Percentiles rank a stretch among this genome's conserved stretches.
Evolutionary conservation across 2,797 vertebrate genomes (phyloP).

Genomic region (Rhynchonycteris naso): DNA sequence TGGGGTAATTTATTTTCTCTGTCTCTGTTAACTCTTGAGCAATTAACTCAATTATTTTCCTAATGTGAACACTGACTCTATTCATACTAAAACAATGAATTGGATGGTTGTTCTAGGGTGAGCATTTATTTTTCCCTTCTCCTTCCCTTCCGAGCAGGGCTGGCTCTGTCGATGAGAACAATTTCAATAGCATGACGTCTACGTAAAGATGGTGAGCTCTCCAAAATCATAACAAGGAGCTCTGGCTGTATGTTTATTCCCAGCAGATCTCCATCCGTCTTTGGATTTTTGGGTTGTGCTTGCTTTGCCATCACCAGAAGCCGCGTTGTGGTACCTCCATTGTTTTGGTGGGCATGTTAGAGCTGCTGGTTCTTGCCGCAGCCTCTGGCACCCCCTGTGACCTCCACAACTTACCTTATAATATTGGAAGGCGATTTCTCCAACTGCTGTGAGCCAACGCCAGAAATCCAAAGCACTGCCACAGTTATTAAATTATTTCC

Average conservation of each 20-base stretch:
- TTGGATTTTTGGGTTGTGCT: slow-evolving; percentile 65
- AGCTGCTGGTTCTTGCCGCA: slow-evolving; percentile 68
- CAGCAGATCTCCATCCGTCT: slow-evolving; percentile 46
- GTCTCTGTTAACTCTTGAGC: slow-evolving; percentile 62
- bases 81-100: slow-evolving; percentile 60
- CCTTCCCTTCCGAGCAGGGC: background rate
- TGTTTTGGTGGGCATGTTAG: slow-evolving; percentile 71
- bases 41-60: slow-evolving; percentile 68
- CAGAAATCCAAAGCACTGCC: slow-evolving; percentile 75
- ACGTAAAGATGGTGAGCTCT: slow-evolving; percentile 9
- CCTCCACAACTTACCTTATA: slow-evolving; percentile 76
- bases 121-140: background rate
- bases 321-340: slow-evolving; percentile 56
- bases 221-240: slow-evolving; percentile 22
- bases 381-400: slow-evolving; percentile 30
- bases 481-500: slow-evolving; percentile 81
- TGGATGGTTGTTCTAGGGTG: slow-evolving; percentile 15
- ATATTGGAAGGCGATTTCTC: slow-evolving; percentile 82
- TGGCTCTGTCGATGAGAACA: slow-evolving; percentile 1
- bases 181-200: background rate
- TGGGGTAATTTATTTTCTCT: slow-evolving; percentile 67
- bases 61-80: slow-evolving; percentile 64
- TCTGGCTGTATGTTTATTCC: slow-evolving; percentile 33
- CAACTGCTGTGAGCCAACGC: slow-evolving; percentile 75
- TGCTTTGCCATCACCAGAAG: slow-evolving; percentile 54